Evolutionary conservation across 2,797 vertebrate genomes (phyloP), one percentile per base, ranked within the genome.

Genomic region (Semotilus atromaculatus): DNA sequence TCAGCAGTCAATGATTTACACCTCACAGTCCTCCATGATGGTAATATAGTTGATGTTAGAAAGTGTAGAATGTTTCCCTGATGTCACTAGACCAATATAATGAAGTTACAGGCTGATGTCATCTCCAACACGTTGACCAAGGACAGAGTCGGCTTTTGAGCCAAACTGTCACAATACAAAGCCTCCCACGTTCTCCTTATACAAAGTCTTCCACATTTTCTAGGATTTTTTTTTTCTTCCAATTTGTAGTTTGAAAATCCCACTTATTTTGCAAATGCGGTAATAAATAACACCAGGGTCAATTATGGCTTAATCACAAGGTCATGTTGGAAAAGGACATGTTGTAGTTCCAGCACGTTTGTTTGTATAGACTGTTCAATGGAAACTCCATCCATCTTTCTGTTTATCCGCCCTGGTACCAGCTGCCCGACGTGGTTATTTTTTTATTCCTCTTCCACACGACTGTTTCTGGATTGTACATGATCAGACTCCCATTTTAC

Each of bases 1-100:
- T 60, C 70, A 62, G 53, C 48, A 62, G 34, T 82, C 48, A 78
- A 19, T 36, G 81, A 53, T 75, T 80, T 84, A 80, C 29, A 48
- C 34, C n/a, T 19, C 53, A 67, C 5, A 55, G 76, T 60, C 66
- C 29, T 40, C n/a, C 0, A 9, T 58, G 38, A n/a, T 79, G 19
- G 23, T 82, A 26, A 74, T 81, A 38, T 80, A 67, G 83, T 81
- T 26, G 29, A 51, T 68, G 81, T 71, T 16, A 36, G 43, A 48
- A 64, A 19, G 26, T 14, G 67, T 40, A 16, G 75, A 85, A 66
- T 58, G 45, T 68, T 71, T 55, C 31, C 62, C 45, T 51, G 31
- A 51, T 66, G 45, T 67, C n/a, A 83, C n/a, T 77, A 26, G n/a
- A 68, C 73, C 7, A 9, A 31, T 53, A 40, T 51, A 16, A 68